phyloP scores from a whole-genome alignment of 2,797 vertebrate species.

The Lagocephalus sceleratus region DNA sequence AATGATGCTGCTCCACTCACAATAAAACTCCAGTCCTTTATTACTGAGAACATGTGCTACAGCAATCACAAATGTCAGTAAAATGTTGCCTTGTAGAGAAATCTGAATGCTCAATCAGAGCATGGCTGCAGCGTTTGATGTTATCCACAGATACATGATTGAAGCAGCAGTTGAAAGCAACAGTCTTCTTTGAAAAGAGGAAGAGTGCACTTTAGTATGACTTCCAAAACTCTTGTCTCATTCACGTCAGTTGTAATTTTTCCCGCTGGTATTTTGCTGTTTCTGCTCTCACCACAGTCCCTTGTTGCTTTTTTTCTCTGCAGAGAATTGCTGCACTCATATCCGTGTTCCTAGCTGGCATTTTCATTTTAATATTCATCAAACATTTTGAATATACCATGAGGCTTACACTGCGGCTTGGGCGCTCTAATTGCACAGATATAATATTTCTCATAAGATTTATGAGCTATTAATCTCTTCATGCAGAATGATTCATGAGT shows the following conservation, averaged over 20 bases:
- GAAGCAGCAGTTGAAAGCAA: too few relatives aligned
- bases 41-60: conserved; percentile 25
- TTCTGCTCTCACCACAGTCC: conserved; percentile 43
- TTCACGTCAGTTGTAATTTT: conserved; percentile 49
- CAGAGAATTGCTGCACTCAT: conserved; percentile 27
- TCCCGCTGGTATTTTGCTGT: conserved; percentile 30
- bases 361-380: conserved; percentile 65
- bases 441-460: conserved; percentile 70
- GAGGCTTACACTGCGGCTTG: conserved; percentile 58
- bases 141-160: too few relatives aligned
- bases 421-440: conserved; percentile 68
- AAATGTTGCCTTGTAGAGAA: conserved; percentile 1
- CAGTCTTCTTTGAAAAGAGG: conserved; percentile 12
- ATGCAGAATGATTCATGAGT: conserved; percentile 69
- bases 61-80: conserved; percentile 22
- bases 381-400: conserved; percentile 77
- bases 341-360: conserved; percentile 50
- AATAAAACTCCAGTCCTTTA: conserved; percentile 19
- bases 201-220: conserved; percentile 20
- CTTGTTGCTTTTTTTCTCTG: conserved; percentile 29
- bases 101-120: conserved; percentile 8
- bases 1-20: conserved; percentile 25
- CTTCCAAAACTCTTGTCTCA: conserved; percentile 36
- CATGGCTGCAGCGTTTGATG: conserved; percentile 6
- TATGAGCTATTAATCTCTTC: conserved; percentile 74